Percentiles rank a stretch among this genome's conserved stretches.
Conservation (phyloP, 2,113 vertebrate species). For the human region DNA sequence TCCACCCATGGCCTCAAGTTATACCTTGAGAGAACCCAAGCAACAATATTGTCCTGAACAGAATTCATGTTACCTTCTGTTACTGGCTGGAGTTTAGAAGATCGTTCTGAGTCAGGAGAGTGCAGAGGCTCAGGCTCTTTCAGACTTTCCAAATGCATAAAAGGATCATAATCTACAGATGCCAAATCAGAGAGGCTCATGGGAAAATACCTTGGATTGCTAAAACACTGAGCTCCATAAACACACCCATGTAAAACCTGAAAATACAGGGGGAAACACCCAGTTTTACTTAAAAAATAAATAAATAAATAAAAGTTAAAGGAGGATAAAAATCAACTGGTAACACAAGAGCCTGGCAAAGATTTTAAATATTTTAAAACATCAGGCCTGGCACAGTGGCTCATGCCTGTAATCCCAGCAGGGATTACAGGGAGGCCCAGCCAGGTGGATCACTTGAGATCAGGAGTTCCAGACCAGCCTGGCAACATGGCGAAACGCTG, state of each 20-base stretch:
- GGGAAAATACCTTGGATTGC: slow-evolving; percentile 95
- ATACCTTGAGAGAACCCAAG: not conserved
- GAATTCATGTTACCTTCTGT: slow-evolving; percentile 91
- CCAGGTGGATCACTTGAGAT: too few relatives aligned
- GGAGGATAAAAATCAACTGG: not conserved
- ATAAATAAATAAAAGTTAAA: not conserved
- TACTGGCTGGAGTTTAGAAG: slow-evolving; percentile 97
- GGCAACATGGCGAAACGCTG: too few relatives aligned
- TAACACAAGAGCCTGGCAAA: slow-evolving; percentile 12
- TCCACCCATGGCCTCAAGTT: not conserved
- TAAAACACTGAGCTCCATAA: slow-evolving; percentile 97
- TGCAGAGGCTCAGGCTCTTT: slow-evolving; percentile 98
- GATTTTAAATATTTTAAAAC: slow-evolving; percentile 41
- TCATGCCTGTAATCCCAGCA: too few relatives aligned
- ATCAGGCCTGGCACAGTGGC: not conserved
- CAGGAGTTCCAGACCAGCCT: too few relatives aligned
- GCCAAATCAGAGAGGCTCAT: slow-evolving; percentile 95
- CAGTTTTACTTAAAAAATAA: slow-evolving; percentile 35
- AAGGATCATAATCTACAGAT: slow-evolving; percentile 96
- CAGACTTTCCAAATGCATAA: slow-evolving; percentile 94
- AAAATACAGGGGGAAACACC: slow-evolving; percentile 26
- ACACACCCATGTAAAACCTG: slow-evolving; percentile 98
- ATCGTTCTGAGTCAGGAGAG: slow-evolving; percentile 97
- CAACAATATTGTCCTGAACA: slow-evolving; percentile 18
- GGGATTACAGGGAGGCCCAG: too few relatives aligned